Base-by-base conservation (phyloP, 2,888 invertebrate species). In the Balanococcus diminutus region DNA sequence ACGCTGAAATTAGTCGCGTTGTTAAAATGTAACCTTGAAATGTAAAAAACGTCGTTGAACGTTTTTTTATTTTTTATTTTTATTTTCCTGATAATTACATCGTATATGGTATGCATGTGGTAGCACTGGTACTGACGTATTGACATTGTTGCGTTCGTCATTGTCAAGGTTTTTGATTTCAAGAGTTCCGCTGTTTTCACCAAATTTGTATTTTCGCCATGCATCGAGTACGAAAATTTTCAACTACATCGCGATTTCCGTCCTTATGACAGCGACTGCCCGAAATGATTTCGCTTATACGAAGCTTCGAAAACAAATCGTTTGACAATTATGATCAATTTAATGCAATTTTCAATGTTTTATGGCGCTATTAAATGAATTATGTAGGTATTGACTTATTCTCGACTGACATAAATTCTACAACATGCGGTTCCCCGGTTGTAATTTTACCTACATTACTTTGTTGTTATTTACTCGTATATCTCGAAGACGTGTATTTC, bases 121-220 rank as follows among this genome's bases (percentile, higher is more conserved):
- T 75, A 75, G 75, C 75, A 32, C 16, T 75, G 75, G 75, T 75
- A 75, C 75, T 75, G 75, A 75, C 75, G 75, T 75, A 75, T 31
- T 75, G 75, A 75, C 75, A 75, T 75, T 75, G 75, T 75, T 75
- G 75, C 28, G 32, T 32, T 75, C 75, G 75, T 75, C 75, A 75
- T 75, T 75, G 75, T 75, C 75, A 75, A 75, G 75, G 75, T 75
- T 75, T 75, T 75, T 75, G 75, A 32, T 32, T 75, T 75, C 75
- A 75, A 75, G 36, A 75, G 32, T 75, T 75, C 75, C 75, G 75
- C 75, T 75, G 32, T 75, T 75, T 75, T 32, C 14, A 51, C n/a
- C 19, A 22, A 75, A 75, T 75, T 75, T 36, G 75, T 32, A n/a
- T 11, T 32, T 19, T 51, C 19, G 32, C 75, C 32, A 32, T 32